These are phyloP conservation scores for Conus betulinus DNA, from an alignment of 1,140 invertebrate genomes.

Conservation along the genomic window DNA sequence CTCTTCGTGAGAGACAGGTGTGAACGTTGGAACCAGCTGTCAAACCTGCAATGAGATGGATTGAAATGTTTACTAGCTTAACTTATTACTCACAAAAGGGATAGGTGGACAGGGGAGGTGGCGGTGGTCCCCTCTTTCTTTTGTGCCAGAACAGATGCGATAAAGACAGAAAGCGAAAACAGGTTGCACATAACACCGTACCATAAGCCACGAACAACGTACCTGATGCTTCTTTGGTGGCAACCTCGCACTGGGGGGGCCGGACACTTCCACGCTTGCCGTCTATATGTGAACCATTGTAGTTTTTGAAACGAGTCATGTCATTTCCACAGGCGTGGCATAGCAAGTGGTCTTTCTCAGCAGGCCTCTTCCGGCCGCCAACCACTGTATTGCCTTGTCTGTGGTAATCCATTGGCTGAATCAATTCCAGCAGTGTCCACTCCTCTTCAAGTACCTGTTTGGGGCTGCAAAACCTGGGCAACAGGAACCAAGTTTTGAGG, in stretches of 20 bases:
- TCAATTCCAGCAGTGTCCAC: background rate
- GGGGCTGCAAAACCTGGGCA: background rate
- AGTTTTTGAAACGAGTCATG: background rate
- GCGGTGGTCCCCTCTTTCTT: no score
- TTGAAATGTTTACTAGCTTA: constrained; percentile 8
- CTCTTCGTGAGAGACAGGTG: background rate
- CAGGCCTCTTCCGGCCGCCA: background rate
- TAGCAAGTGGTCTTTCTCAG: background rate
- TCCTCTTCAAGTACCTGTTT: background rate
- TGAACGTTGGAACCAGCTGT: background rate
- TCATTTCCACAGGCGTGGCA: background rate
- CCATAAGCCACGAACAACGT: background rate
- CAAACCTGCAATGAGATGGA: background rate
- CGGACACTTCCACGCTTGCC: constrained; percentile 7
- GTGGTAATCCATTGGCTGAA: background rate
- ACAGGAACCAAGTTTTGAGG: background rate
- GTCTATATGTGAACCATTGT: constrained; percentile 7
- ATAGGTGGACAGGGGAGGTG: no score
- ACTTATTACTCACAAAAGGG: no score
- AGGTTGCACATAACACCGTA: no score
- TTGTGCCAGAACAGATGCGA: no score
- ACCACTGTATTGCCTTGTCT: background rate
- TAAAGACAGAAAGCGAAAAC: no score
- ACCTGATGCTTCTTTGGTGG: background rate
- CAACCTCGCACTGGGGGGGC: background rate